Percentiles rank a stretch among this genome's conserved stretches.
Conservation (phyloP, 2,888 invertebrate genomes). For the Euclidia mi region DNA sequence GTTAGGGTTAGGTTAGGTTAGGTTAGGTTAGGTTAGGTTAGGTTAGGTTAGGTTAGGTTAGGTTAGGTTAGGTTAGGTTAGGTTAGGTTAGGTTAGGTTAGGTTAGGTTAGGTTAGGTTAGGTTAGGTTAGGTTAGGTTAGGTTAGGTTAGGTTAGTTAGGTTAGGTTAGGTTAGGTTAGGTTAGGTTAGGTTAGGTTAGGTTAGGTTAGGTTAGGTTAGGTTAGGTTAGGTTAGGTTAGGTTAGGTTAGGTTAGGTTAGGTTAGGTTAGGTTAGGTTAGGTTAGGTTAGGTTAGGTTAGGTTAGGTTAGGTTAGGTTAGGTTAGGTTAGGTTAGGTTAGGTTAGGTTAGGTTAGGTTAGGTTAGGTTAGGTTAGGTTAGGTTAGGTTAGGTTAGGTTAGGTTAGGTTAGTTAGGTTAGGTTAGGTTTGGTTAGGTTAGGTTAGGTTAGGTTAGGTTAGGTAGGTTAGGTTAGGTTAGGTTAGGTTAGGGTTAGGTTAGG, state of each 20-base stretch:
- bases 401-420: slow-evolving; percentile 36
- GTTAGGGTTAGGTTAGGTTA: no score
- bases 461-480: no score
- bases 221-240: slow-evolving; percentile 31
- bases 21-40: slow-evolving; percentile 28
- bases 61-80: slow-evolving; percentile 27
- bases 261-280: slow-evolving; percentile 26
- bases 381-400: slow-evolving; percentile 37
- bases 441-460: slow-evolving; percentile 34
- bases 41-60: slow-evolving; percentile 29
- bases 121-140: slow-evolving; percentile 29
- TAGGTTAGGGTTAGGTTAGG: no score
- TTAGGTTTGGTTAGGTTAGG: slow-evolving; percentile 36
- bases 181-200: slow-evolving; percentile 22
- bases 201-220: slow-evolving; percentile 29
- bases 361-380: slow-evolving; percentile 37
- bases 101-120: slow-evolving; percentile 27
- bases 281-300: slow-evolving; percentile 30
- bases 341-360: slow-evolving; percentile 37
- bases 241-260: slow-evolving; percentile 31
- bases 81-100: slow-evolving; percentile 28
- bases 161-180: slow-evolving; percentile 27
- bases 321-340: slow-evolving; percentile 32
- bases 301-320: slow-evolving; percentile 32
- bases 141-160: slow-evolving; percentile 28